Conservation (phyloP, 2,113 vertebrate genomes). For the Bubo scandiacus region DNA sequence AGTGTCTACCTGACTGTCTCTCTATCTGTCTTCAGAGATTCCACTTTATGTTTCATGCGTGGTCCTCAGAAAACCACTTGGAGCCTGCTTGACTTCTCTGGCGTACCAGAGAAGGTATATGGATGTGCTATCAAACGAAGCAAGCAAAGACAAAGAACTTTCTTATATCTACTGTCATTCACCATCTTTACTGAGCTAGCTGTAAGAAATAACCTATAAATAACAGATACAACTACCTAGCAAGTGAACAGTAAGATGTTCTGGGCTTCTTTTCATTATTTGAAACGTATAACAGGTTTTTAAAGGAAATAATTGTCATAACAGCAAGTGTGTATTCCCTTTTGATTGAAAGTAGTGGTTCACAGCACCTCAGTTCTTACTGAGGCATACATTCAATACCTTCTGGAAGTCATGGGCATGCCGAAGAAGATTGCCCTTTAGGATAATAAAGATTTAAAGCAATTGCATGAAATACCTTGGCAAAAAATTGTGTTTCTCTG, state of each 20-base stretch:
- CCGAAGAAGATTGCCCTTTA: neutral
- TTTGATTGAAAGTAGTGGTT: neutral
- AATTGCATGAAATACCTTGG: neutral
- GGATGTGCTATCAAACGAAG: neutral
- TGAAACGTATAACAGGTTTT: neutral
- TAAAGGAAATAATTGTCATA: neutral
- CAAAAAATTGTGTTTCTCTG: neutral
- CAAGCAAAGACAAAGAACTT: neutral
- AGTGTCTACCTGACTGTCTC: rapidly evolving
- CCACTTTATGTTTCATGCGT: neutral
- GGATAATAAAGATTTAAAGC: neutral
- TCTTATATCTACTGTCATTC: neutral
- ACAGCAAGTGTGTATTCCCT: neutral
- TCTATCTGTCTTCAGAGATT: neutral
- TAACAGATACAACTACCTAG: neutral
- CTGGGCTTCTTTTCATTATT: neutral
- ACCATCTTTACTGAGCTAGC: neutral
- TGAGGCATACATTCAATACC: neutral
- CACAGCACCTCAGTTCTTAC: neutral
- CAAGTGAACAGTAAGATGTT: neutral
- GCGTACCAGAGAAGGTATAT: neutral
- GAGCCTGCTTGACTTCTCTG: neutral
- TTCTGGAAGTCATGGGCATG: neutral
- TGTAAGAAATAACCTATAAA: neutral
- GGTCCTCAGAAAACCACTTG: neutral